Conservation (phyloP, 2,113 vertebrate species). For the Phalacrocorax brasilianus region DNA sequence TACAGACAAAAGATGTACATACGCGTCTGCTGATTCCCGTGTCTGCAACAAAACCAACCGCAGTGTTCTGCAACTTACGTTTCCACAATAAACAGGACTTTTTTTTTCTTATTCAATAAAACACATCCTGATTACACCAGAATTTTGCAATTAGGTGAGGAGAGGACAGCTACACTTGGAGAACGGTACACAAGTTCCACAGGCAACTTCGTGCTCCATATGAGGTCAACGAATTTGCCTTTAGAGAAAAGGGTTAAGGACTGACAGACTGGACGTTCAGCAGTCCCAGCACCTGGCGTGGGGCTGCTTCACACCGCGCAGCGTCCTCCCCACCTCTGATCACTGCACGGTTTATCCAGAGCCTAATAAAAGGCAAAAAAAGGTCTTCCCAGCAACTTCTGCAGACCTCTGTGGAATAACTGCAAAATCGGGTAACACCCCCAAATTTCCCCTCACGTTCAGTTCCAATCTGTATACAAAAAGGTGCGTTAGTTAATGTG, state of each 20-base stretch:
- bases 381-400: not conserved
- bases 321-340: not conserved
- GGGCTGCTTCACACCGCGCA: not conserved
- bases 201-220: not conserved
- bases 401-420: not conserved
- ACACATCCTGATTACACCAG: not conserved
- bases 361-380: not conserved
- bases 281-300: not conserved
- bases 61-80: not conserved
- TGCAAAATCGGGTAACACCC: not conserved
- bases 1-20: not conserved
- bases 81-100: not conserved
- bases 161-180: not conserved
- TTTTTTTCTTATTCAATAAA: not conserved
- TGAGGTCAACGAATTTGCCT: not conserved
- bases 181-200: not conserved
- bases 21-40: not conserved
- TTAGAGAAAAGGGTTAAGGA: not conserved
- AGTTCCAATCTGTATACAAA: not conserved
- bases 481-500: not conserved
- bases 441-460: rapidly evolving
- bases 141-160: not conserved
- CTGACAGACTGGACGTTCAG: not conserved
- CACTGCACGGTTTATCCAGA: not conserved
- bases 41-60: not conserved